A percentile compares a stretch with the other conserved stretches of the same genome.
phyloP scores from a whole-genome alignment of 2,797 vertebrate genomes.

The Mormyrops boulengeri region DNA sequence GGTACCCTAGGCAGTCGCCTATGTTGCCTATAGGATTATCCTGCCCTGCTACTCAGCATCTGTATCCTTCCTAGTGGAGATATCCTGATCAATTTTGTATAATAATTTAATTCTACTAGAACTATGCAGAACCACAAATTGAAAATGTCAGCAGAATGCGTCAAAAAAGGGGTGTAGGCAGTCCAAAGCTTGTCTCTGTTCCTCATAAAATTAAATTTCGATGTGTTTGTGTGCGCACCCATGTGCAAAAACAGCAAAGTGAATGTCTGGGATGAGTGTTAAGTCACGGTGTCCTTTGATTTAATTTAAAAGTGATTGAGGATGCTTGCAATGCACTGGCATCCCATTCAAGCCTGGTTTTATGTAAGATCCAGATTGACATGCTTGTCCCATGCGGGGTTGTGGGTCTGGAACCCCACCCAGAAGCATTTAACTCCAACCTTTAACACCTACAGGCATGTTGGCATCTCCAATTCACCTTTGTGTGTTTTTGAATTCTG shows the following conservation, averaged over 20 bases:
- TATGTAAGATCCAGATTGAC: too few relatives aligned
- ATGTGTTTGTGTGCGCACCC: background rate
- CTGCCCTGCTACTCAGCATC: background rate
- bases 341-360: background rate
- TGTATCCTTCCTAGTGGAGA: background rate
- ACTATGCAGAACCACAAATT: background rate
- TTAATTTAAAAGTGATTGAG: constrained; percentile 58
- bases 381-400: background rate
- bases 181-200: background rate
- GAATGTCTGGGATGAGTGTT: constrained; percentile 52
- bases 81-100: background rate
- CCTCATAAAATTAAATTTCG: constrained; percentile 19
- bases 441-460: background rate
- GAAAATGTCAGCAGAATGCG: constrained; percentile 4
- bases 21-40: background rate
- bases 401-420: background rate
- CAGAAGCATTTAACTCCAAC: background rate
- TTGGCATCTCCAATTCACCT: background rate
- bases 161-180: background rate
- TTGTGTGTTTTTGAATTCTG: background rate
- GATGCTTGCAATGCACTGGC: background rate
- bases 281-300: constrained; percentile 67
- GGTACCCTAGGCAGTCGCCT: background rate
- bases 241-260: constrained; percentile 57
- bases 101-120: constrained; percentile 15